phyloP scores from a whole-genome alignment of 2,113 vertebrate genomes.

The Muntiacus muntjak region DNA sequence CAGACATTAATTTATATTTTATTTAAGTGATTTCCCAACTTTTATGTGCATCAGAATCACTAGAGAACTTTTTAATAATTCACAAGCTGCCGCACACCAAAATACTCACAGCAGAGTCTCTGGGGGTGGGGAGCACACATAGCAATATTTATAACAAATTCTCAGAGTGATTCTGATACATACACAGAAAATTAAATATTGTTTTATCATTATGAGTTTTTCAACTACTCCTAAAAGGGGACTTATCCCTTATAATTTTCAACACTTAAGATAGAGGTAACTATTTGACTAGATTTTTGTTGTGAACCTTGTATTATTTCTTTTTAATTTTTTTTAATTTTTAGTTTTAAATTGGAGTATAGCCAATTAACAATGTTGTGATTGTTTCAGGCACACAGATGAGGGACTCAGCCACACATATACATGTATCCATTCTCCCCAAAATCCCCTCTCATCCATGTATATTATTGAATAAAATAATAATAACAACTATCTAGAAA shows the following conservation, averaged over 20 bases:
- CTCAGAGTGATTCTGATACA: constrained; percentile 7
- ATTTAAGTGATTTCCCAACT: constrained; percentile 29
- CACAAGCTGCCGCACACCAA: background rate
- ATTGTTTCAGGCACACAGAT: background rate
- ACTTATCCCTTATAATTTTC: background rate
- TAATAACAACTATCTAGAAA: background rate
- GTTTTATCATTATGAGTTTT: background rate
- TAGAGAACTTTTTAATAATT: background rate
- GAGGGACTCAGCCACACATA: background rate
- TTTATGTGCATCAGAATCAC: background rate
- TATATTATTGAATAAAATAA: background rate
- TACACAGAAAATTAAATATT: background rate
- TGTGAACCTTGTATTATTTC: background rate
- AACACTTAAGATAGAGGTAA: background rate
- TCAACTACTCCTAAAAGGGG: background rate
- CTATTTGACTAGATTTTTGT: background rate
- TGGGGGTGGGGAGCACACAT: no score
- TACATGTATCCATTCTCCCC: background rate
- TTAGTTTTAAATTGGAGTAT: background rate
- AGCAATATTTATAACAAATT: background rate
- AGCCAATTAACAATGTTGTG: background rate
- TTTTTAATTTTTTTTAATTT: background rate
- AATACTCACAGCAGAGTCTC: background rate
- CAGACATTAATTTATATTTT: background rate
- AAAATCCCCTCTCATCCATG: background rate